Conservation (phyloP, 1,140 invertebrate genomes). For the Drosophila prosaltans region DNA sequence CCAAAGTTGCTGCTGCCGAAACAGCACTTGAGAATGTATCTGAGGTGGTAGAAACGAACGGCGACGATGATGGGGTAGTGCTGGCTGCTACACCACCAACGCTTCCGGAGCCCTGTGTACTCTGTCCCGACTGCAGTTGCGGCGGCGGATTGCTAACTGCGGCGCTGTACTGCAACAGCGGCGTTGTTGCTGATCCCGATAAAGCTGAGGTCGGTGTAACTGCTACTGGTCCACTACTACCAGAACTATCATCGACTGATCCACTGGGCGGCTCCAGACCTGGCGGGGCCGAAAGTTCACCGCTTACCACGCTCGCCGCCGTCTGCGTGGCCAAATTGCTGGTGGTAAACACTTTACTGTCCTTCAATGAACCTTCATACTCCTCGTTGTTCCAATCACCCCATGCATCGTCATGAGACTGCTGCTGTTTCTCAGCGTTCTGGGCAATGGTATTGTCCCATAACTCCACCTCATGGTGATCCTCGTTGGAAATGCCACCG, state of each 20-base stretch:
- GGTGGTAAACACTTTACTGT: slow-evolving; percentile 97
- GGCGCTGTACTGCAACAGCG: slow-evolving; percentile 74
- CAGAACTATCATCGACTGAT: slow-evolving; percentile 35
- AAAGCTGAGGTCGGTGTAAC: slow-evolving; percentile 46
- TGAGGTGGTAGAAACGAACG: slow-evolving; percentile 49
- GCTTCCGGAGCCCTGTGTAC: slow-evolving; percentile 51
- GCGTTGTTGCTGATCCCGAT: slow-evolving; percentile 60
- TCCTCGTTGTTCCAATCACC: slow-evolving; percentile 97
- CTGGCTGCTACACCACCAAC: slow-evolving; percentile 29
- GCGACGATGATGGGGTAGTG: slow-evolving; percentile 27
- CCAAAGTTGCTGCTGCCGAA: slow-evolving; percentile 73
- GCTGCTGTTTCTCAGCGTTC: slow-evolving; percentile 79
- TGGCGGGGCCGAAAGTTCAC: slow-evolving; percentile 75
- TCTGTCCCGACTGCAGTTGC: slow-evolving; percentile 52
- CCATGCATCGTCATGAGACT: slow-evolving; percentile 78
- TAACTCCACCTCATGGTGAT: slow-evolving; percentile 84
- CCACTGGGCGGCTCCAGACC: slow-evolving; percentile 66
- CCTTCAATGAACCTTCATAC: slow-evolving; percentile 95
- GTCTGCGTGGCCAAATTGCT: slow-evolving; percentile 84
- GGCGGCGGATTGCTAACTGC: slow-evolving; percentile 77
- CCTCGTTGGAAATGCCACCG: slow-evolving; percentile 74
- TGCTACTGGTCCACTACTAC: slow-evolving; percentile 32
- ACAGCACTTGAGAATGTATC: slow-evolving; percentile 79
- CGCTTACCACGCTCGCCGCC: slow-evolving; percentile 66
- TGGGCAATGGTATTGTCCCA: slow-evolving; percentile 84